Conservation (phyloP, 2,888 invertebrate genomes). For the Protophormia terraenovae region DNA sequence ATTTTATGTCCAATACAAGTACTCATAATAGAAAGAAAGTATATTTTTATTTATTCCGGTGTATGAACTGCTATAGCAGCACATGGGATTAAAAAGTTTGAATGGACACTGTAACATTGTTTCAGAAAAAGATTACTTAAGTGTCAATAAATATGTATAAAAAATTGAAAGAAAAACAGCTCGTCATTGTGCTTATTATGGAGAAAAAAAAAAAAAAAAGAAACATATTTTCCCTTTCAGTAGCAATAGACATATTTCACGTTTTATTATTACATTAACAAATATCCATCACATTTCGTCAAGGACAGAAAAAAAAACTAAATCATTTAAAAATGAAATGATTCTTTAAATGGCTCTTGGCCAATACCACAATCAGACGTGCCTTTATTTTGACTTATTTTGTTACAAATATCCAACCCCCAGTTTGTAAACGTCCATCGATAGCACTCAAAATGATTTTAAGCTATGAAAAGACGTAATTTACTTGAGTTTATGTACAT, state of each 20-base stretch:
- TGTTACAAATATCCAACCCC: not conserved
- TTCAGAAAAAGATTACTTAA: too few species aligned
- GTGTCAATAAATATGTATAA: too few species aligned
- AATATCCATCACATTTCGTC: not conserved
- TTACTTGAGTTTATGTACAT: not conserved
- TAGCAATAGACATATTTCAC: not conserved
- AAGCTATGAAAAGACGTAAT: slow-evolving; percentile 6
- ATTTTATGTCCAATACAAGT: too few species aligned
- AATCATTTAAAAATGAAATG: not conserved
- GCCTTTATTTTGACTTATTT: not conserved
- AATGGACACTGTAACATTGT: too few species aligned
- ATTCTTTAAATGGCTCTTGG: not conserved
- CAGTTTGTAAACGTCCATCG: not conserved
- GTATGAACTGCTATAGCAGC: too few species aligned
- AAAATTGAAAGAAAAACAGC: too few species aligned
- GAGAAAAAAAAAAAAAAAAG: too few species aligned
- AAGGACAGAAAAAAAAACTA: not conserved
- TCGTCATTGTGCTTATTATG: too few species aligned
- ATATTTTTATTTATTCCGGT: too few species aligned
- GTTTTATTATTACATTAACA: not conserved
- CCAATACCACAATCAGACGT: not conserved
- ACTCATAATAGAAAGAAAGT: too few species aligned
- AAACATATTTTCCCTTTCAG: not conserved
- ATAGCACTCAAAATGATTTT: not conserved
- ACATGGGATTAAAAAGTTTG: too few species aligned